These are phyloP conservation scores for Anaspis maculata DNA, from an alignment of 2,888 invertebrate species.

Conservation along the genomic window DNA sequence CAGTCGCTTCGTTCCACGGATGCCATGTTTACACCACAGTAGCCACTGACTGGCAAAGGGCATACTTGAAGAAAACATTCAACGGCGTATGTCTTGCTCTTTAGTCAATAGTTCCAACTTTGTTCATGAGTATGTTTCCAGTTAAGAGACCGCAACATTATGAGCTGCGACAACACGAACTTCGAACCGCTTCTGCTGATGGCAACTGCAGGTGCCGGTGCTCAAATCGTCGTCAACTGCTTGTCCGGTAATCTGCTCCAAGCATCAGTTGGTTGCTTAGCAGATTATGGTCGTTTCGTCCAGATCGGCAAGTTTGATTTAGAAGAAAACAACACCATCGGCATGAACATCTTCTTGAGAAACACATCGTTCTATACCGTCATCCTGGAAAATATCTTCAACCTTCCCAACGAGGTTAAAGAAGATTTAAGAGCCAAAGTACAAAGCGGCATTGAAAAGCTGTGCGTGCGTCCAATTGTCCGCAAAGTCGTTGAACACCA, in stretches of 20 bases:
- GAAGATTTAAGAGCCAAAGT: constrained; percentile 48
- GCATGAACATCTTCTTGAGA: constrained; percentile 65
- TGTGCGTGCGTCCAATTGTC: constrained; percentile 60
- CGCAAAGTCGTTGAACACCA: constrained; percentile 54
- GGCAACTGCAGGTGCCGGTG: constrained; percentile 78
- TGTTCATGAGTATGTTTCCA: too few species aligned
- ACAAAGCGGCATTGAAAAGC: constrained; percentile 53
- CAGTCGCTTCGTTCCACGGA: constrained; percentile 50
- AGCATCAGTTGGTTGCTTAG: constrained; percentile 56
- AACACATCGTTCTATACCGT: constrained; percentile 75
- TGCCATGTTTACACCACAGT: constrained; percentile 58
- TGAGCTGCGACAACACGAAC: constrained; percentile 47
- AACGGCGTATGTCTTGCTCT: constrained; percentile 27
- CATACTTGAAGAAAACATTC: constrained; percentile 32
- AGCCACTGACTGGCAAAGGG: constrained; percentile 41
- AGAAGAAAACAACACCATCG: constrained; percentile 57
- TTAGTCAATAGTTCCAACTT: too few species aligned
- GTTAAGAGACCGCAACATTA: constrained; percentile 32
- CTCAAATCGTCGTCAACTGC: constrained; percentile 85
- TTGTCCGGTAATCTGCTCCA: constrained; percentile 82
- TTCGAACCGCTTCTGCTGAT: constrained; percentile 79
- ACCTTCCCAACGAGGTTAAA: constrained; percentile 47
- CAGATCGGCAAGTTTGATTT: constrained; percentile 83
- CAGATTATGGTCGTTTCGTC: constrained; percentile 59
- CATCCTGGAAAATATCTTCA: constrained; percentile 61